Evolutionary conservation across 1,140 invertebrate genomes (phyloP).

Genomic region (Drosophila nikananu): DNA sequence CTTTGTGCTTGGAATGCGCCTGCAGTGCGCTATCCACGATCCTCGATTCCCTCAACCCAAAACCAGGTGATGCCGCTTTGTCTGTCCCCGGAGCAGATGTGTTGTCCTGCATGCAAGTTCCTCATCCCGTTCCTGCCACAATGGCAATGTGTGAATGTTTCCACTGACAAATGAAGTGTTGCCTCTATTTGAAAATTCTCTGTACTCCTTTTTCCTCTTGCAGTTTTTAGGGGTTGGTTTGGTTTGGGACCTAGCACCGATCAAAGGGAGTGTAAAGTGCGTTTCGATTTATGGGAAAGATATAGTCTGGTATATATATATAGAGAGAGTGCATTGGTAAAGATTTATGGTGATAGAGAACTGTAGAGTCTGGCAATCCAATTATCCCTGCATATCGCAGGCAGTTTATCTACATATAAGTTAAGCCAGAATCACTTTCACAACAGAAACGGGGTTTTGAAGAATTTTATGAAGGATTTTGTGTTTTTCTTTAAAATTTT

Average conservation of each 20-base stretch:
- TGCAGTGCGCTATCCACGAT: constrained; percentile 51
- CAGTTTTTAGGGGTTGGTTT: constrained; percentile 68
- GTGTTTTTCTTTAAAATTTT: not conserved
- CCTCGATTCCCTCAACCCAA: constrained; percentile 19
- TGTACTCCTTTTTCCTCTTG: constrained; percentile 35
- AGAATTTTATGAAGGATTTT: too few relatives aligned
- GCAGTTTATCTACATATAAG: constrained; percentile 37
- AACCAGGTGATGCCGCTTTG: constrained; percentile 66
- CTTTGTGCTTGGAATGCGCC: constrained; percentile 49
- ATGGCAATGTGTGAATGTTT: constrained; percentile 74
- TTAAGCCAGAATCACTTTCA: constrained; percentile 8
- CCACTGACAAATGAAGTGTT: constrained; percentile 67
- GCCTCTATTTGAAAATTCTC: constrained; percentile 42
- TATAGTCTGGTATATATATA: constrained; percentile 26
- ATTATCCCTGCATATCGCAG: constrained; percentile 35
- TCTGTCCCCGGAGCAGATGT: constrained; percentile 59
- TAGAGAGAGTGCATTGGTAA: constrained; percentile 13
- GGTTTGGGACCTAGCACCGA: not conserved
- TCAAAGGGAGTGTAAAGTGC: constrained; percentile 50
- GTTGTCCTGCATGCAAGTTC: constrained; percentile 47
- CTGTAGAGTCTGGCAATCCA: constrained; percentile 27
- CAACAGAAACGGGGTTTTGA: not conserved
- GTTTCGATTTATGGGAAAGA: constrained; percentile 73
- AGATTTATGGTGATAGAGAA: constrained; percentile 20
- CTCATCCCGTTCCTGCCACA: constrained; percentile 40